Conservation (phyloP, 1,140 invertebrate species). For the Bombus confusus region DNA sequence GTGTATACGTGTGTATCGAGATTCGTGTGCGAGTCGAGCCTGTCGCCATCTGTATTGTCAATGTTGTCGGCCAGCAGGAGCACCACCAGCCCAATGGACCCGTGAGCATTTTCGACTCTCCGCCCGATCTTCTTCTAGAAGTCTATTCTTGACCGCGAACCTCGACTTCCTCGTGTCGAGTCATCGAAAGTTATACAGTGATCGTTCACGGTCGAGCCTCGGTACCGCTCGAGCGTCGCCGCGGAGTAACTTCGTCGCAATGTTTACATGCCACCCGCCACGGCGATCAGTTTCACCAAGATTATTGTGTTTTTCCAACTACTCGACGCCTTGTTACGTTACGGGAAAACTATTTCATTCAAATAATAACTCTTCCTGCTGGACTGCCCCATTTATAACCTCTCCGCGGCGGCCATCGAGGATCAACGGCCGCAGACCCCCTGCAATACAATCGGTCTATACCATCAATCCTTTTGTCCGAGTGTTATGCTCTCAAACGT, state of each 20-base stretch:
- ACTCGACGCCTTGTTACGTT: slow-evolving; percentile 11
- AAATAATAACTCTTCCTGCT: slow-evolving; percentile 34
- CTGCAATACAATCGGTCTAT: slow-evolving; percentile 53
- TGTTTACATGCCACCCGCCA: slow-evolving; percentile 80
- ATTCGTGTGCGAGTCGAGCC: slow-evolving; percentile 64
- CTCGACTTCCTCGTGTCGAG: slow-evolving; percentile 28
- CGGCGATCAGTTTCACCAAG: slow-evolving; percentile 63
- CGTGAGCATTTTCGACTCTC: slow-evolving; percentile 78
- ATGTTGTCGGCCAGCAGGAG: slow-evolving; percentile 84
- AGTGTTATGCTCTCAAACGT: slow-evolving; percentile 37
- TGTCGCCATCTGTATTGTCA: slow-evolving; percentile 87
- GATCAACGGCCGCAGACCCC: slow-evolving; percentile 56
- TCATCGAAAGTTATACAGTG: slow-evolving; percentile 49
- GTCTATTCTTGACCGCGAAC: slow-evolving; percentile 36
- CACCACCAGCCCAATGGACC: slow-evolving; percentile 80
- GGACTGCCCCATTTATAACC: slow-evolving; percentile 69
- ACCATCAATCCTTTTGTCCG: slow-evolving; percentile 42
- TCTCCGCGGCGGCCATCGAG: slow-evolving; percentile 60
- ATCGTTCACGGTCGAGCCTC: slow-evolving; percentile 53
- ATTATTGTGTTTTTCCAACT: slow-evolving; percentile 39
- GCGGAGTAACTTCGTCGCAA: slow-evolving; percentile 69
- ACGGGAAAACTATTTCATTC: slow-evolving; percentile 21
- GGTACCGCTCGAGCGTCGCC: slow-evolving; percentile 59
- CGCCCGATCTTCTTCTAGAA: slow-evolving; percentile 50
- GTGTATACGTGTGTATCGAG: slow-evolving; percentile 50